phyloP scores from a whole-genome alignment of 2,888 invertebrate genomes.

The Polydrusus pterygomalis region DNA sequence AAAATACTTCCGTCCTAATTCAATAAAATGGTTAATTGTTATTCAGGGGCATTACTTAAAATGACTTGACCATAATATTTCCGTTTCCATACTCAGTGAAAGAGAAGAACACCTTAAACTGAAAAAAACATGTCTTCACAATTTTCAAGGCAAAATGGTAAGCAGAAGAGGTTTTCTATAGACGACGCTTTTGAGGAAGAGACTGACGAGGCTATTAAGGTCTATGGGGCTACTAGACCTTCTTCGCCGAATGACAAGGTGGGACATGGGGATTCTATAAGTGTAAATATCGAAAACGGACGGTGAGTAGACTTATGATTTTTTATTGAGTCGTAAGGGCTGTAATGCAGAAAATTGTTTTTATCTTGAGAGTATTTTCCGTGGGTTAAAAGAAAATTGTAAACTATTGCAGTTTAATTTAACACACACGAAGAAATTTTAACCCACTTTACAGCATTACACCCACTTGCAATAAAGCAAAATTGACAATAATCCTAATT shows the following conservation, averaged over 20 bases:
- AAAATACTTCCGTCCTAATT: conserved; percentile 26
- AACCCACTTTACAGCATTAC: too few species aligned
- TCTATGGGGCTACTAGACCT: conserved; percentile 81
- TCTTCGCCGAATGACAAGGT: conserved; percentile 75
- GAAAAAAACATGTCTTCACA: conserved; percentile 50
- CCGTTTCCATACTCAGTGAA: conserved; percentile 7
- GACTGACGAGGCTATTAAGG: conserved; percentile 86
- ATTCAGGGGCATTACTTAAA: conserved; percentile 23
- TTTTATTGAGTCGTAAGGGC: background rate
- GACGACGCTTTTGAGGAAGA: conserved; percentile 91
- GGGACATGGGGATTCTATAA: conserved; percentile 73
- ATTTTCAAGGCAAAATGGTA: conserved; percentile 53
- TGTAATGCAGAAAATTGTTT: too few species aligned
- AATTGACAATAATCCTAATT: too few species aligned
- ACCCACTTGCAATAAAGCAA: too few species aligned
- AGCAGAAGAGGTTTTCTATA: conserved; percentile 79
- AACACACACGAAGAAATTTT: too few species aligned
- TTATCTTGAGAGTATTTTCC: too few species aligned
- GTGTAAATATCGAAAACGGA: conserved; percentile 66
- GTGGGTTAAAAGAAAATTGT: too few species aligned
- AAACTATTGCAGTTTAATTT: too few species aligned
- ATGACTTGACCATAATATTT: conserved; percentile 27
- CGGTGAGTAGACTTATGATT: conserved; percentile 57
- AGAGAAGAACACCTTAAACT: conserved; percentile 3
- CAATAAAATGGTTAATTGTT: conserved; percentile 30